Conservation (phyloP, 2,113 vertebrate species). For the Centropus unirufus region DNA sequence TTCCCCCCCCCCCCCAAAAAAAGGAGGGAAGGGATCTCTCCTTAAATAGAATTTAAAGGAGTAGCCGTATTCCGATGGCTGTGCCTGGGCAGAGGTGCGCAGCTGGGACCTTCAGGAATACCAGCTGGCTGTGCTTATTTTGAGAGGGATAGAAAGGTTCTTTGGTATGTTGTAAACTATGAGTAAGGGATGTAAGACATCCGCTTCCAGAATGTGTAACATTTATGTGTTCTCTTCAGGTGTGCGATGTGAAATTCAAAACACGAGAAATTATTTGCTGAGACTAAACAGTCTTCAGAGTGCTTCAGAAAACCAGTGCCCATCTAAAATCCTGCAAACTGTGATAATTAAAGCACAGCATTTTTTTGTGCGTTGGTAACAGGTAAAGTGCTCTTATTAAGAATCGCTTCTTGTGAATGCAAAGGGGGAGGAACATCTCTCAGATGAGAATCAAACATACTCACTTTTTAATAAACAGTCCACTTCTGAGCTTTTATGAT, state of each 20-base stretch:
- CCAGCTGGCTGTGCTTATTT: background rate
- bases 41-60: background rate
- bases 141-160: background rate
- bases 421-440: background rate
- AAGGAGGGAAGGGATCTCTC: background rate
- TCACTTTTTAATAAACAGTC: background rate
- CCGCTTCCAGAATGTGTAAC: background rate
- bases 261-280: background rate
- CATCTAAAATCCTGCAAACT: background rate
- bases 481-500: background rate
- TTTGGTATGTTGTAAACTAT: background rate
- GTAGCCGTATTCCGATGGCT: background rate
- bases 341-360: background rate
- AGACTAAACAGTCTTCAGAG: background rate
- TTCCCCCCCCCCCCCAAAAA: accelerated
- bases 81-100: background rate
- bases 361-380: background rate
- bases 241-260: background rate
- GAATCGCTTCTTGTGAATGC: background rate
- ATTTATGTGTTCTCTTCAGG: background rate
- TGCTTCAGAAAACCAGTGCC: background rate
- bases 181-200: background rate
- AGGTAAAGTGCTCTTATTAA: background rate
- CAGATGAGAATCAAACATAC: background rate
- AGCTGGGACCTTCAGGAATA: background rate